phyloP scores from a whole-genome alignment of 2,888 invertebrate species.

The Caenorhabditis wallacei region DNA sequence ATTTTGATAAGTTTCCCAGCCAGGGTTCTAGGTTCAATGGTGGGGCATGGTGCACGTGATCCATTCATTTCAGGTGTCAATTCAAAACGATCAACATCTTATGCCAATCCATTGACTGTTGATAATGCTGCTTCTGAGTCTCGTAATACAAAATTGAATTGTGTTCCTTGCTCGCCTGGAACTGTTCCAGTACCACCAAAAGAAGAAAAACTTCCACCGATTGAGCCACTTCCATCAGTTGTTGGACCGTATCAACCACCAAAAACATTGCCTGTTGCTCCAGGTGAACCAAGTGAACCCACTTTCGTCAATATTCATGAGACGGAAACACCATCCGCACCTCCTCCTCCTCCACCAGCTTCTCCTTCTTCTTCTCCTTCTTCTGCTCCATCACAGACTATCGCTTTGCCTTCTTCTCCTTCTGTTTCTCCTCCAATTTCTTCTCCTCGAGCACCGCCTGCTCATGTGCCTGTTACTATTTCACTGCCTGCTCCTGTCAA shows the following conservation, averaged over 20 bases:
- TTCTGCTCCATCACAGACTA: conserved; percentile 20
- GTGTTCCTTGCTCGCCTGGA: conserved; percentile 64
- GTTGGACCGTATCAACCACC: conserved; percentile 51
- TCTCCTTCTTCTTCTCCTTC: conserved; percentile 24
- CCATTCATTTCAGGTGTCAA: conserved; percentile 50
- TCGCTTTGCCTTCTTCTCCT: conserved; percentile 15
- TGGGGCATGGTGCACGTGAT: conserved; percentile 62
- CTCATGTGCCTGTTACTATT: conserved; percentile 31
- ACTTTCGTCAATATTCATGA: conserved; percentile 52
- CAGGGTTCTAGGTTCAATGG: conserved; percentile 52
- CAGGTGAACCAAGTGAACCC: conserved; percentile 57
- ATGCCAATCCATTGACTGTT: conserved; percentile 43
- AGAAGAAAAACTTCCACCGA: conserved; percentile 51
- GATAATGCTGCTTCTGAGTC: conserved; percentile 62
- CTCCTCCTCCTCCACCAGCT: conserved; percentile 27
- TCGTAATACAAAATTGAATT: conserved; percentile 55
- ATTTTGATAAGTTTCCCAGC: conserved; percentile 53
- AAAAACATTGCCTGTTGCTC: conserved; percentile 46
- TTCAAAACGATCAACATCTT: conserved; percentile 47
- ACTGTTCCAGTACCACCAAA: conserved; percentile 47
- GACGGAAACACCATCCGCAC: conserved; percentile 32
- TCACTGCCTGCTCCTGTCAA: conserved; percentile 41
- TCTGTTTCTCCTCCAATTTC: conserved; percentile 19
- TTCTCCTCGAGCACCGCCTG: conserved; percentile 35
- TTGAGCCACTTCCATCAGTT: conserved; percentile 60